Percentiles rank a stretch among this genome's conserved stretches.
Conservation (phyloP, 1,140 invertebrate genomes). For the Halictus rubicundus region DNA sequence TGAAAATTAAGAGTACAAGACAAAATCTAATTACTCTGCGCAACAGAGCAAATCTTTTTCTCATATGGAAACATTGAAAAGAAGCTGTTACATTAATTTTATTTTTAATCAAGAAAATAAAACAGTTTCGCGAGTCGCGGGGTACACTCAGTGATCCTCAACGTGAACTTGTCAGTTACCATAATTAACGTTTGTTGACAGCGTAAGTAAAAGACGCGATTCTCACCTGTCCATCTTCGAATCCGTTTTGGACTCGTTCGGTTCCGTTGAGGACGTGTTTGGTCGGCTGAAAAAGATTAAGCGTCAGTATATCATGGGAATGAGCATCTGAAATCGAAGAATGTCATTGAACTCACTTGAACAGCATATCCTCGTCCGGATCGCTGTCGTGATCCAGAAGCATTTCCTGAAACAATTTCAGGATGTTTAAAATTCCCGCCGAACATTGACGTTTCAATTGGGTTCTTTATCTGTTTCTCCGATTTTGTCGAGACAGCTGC, state of each 20-base stretch:
- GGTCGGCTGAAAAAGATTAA: conserved; percentile 58
- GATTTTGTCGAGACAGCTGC: neutral
- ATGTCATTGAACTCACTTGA: conserved; percentile 63
- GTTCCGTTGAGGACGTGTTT: conserved; percentile 65
- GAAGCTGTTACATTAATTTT: too few species aligned
- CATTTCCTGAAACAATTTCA: conserved; percentile 63
- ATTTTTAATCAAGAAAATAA: too few species aligned
- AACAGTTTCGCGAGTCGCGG: too few species aligned
- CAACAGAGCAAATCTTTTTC: too few species aligned
- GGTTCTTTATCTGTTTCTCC: neutral
- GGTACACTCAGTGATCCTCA: too few species aligned
- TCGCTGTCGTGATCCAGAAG: conserved; percentile 76
- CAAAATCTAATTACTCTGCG: too few species aligned
- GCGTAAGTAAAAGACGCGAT: neutral
- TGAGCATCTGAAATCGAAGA: neutral
- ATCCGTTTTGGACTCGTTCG: conserved; percentile 55
- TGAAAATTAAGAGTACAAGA: too few species aligned
- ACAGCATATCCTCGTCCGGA: conserved; percentile 72
- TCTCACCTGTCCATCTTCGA: conserved; percentile 72
- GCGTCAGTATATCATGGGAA: too few species aligned
- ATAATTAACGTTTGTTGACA: too few species aligned
- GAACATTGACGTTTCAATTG: neutral
- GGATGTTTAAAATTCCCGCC: conserved; percentile 44
- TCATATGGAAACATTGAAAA: too few species aligned
- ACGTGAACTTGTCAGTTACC: too few species aligned